Evolutionary conservation across 2,797 vertebrate genomes (phyloP).

Genomic region (Megalops cyprinoides): DNA sequence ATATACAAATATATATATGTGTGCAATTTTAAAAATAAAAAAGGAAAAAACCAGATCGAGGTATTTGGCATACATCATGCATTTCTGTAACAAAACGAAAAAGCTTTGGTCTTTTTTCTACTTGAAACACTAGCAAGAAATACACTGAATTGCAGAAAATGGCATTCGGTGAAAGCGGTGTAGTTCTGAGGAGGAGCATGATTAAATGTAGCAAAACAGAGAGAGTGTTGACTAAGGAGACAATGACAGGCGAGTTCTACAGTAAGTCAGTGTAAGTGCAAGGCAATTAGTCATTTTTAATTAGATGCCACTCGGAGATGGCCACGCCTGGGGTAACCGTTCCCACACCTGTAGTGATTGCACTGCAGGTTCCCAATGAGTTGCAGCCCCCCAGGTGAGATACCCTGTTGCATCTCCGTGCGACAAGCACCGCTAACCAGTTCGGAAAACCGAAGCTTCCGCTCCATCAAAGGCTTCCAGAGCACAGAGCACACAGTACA

Average conservation of each 20-base stretch:
- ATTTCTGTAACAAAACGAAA: conserved; percentile 41
- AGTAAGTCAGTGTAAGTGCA: conserved; percentile 45
- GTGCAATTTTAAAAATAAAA: conserved; percentile 54
- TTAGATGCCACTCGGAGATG: conserved; percentile 58
- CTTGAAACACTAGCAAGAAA: conserved; percentile 27
- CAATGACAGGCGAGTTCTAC: conserved; percentile 47
- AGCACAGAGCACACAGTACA: neutral
- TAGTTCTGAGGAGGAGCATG: conserved; percentile 11
- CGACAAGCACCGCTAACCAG: neutral
- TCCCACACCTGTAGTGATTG: conserved; percentile 47
- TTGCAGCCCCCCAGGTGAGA: too few species aligned
- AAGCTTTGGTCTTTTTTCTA: conserved; percentile 58
- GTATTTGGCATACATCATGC: conserved; percentile 53
- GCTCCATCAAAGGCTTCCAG: neutral
- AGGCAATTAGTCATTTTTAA: conserved; percentile 63
- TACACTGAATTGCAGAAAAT: conserved; percentile 24
- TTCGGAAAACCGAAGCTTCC: neutral
- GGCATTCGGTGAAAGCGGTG: conserved; percentile 11
- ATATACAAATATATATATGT: too few species aligned
- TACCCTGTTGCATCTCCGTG: conserved; percentile 26
- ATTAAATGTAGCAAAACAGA: conserved; percentile 10
- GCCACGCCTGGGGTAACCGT: conserved; percentile 41
- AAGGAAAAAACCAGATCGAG: conserved; percentile 51
- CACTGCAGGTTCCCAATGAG: conserved; percentile 47
- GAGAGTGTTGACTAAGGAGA: conserved; percentile 44